A percentile compares a stretch with the other conserved stretches of the same genome.
phyloP scores from a whole-genome alignment of 1,140 invertebrate species.

The Lepidostoma basale region DNA sequence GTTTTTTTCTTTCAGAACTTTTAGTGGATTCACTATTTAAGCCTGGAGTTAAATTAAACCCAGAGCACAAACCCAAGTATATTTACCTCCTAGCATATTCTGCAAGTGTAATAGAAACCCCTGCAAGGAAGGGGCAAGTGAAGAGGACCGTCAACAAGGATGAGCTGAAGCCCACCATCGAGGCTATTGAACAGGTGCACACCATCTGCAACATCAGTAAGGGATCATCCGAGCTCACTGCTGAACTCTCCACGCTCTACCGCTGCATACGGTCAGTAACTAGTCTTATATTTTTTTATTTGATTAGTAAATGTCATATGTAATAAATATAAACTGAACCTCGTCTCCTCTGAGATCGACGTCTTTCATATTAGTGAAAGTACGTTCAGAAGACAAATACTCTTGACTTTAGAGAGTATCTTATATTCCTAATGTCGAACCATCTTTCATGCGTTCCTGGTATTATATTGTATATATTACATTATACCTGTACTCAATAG shows the following conservation, averaged over 20 bases:
- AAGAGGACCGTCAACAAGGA: slow-evolving; percentile 74
- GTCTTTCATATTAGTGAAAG: too few species aligned
- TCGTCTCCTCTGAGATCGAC: too few species aligned
- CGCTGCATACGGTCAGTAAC: slow-evolving; percentile 80
- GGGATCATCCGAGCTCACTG: slow-evolving; percentile 90
- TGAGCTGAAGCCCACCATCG: slow-evolving; percentile 88
- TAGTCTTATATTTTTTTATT: too few species aligned
- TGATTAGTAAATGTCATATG: too few species aligned
- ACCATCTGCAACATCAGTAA: slow-evolving; percentile 88
- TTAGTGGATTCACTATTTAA: slow-evolving; percentile 94
- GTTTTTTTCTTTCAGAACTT: slow-evolving; percentile 75
- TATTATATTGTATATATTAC: too few species aligned
- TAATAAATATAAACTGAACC: too few species aligned
- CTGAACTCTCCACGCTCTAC: slow-evolving; percentile 88
- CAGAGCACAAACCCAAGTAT: slow-evolving; percentile 97
- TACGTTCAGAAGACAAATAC: too few species aligned
- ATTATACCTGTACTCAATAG: too few species aligned
- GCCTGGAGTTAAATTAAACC: slow-evolving; percentile 90
- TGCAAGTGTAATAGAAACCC: slow-evolving; percentile 86
- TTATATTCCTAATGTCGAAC: too few species aligned
- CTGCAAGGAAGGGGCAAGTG: slow-evolving; percentile 72
- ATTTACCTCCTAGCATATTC: slow-evolving; percentile 95
- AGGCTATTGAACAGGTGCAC: slow-evolving; percentile 94
- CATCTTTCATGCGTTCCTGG: too few species aligned
- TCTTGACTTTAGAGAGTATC: too few species aligned